phyloP scores from a whole-genome alignment of 2,797 vertebrate genomes.

The Cottoperca gobio region DNA sequence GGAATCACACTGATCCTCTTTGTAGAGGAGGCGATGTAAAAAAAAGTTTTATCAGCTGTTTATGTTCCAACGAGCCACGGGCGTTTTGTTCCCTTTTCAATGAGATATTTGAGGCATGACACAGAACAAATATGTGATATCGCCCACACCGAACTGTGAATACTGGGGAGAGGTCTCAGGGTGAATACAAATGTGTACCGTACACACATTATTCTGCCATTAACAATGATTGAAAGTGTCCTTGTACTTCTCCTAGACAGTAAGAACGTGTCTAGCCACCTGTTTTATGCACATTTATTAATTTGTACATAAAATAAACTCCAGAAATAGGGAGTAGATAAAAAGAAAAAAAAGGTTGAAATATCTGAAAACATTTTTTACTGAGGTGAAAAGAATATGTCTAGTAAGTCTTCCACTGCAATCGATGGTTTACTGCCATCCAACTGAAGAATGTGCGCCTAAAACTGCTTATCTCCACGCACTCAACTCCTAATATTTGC shows the following conservation, averaged over 20 bases:
- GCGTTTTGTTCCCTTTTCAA: slow-evolving; percentile 52
- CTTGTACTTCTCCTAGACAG: neutral
- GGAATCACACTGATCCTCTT: slow-evolving; percentile 64
- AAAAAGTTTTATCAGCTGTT: slow-evolving; percentile 66
- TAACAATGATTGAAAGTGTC: slow-evolving; percentile 1
- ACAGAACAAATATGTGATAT: slow-evolving; percentile 48
- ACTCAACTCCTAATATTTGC: neutral
- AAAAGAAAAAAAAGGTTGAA: neutral
- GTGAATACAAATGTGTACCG: slow-evolving; percentile 34
- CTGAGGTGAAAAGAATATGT: neutral
- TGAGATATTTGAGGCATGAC: slow-evolving; percentile 53
- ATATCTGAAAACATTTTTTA: neutral
- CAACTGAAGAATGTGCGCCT: neutral
- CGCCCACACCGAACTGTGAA: slow-evolving; percentile 34
- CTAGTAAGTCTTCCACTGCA: neutral
- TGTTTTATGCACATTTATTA: neutral
- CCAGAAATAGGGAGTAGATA: no score
- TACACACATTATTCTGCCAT: slow-evolving; percentile 2
- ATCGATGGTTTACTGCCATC: neutral
- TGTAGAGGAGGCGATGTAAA: slow-evolving; percentile 55
- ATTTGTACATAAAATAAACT: neutral
- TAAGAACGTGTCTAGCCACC: neutral
- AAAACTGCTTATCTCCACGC: neutral
- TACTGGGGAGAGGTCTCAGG: slow-evolving; percentile 27
- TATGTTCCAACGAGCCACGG: slow-evolving; percentile 46